phyloP scores from a whole-genome alignment of 2,797 vertebrate genomes.

The Rhinoraja longicauda region DNA sequence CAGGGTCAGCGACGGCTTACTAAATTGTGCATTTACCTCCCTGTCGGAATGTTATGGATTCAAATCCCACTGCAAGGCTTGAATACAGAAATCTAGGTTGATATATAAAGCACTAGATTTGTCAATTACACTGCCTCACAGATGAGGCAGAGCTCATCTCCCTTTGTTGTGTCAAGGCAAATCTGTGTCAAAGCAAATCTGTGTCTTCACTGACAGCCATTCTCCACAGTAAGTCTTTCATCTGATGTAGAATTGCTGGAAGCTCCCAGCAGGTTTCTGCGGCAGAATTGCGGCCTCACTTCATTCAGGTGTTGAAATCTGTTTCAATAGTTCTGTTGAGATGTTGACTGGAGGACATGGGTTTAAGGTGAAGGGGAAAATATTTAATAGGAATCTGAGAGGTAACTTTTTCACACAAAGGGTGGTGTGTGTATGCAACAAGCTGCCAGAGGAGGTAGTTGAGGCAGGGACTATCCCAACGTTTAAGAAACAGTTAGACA shows the following conservation, averaged over 20 bases:
- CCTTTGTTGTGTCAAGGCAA: background rate
- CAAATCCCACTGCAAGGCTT: background rate
- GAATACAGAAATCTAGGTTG: background rate
- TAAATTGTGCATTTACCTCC: background rate
- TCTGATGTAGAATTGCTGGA: background rate
- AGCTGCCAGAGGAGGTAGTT: too few relatives aligned
- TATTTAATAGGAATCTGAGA: too few relatives aligned
- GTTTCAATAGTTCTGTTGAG: background rate
- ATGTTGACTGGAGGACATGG: background rate
- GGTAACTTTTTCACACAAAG: too few relatives aligned
- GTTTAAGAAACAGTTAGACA: too few relatives aligned
- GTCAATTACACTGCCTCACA: too few relatives aligned
- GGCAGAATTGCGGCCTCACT: background rate
- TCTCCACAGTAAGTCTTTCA: background rate
- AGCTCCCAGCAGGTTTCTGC: background rate
- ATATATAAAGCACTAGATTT: too few relatives aligned
- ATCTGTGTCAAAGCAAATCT: background rate
- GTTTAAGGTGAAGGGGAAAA: too few relatives aligned
- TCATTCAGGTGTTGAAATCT: background rate
- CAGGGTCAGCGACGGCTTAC: background rate
- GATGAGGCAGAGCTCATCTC: background rate
- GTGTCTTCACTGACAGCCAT: background rate
- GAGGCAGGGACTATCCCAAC: too few relatives aligned
- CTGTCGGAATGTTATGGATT: background rate
- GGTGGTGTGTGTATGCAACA: too few relatives aligned